Percentiles rank a stretch among this genome's conserved stretches.
phyloP scores from a whole-genome alignment of 92 coral and sea anemone species.

The Epizoanthus rinbou region DNA sequence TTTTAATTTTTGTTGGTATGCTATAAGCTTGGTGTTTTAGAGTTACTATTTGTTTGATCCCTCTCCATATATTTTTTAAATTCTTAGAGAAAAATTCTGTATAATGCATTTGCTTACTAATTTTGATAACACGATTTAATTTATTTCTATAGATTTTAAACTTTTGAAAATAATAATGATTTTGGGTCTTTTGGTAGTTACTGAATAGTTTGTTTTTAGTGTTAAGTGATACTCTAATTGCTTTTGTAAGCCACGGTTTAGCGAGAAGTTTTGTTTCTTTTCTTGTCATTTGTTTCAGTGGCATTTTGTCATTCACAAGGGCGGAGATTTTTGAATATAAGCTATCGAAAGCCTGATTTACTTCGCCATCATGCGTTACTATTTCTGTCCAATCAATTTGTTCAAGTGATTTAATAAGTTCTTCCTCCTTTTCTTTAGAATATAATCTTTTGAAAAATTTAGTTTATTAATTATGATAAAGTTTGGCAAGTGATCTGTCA shows the following conservation, averaged over 20 bases:
- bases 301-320: slow-evolving; percentile 55
- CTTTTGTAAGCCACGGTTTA: slow-evolving; percentile 65
- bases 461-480: slow-evolving; percentile 13
- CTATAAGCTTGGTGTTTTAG: neutral
- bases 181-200: slow-evolving; percentile 29
- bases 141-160: too few relatives aligned
- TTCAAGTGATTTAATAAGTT: slow-evolving; percentile 42
- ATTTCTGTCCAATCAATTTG: slow-evolving; percentile 40
- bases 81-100: slow-evolving; percentile 28
- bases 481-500: neutral
- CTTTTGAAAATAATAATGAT: slow-evolving; percentile 17
- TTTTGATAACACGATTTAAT: slow-evolving; percentile 38
- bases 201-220: slow-evolving; percentile 1
- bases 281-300: slow-evolving; percentile 50
- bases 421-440: slow-evolving; percentile 36
- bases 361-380: slow-evolving; percentile 28
- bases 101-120: slow-evolving; percentile 37
- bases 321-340: slow-evolving; percentile 6
- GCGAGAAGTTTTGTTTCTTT: slow-evolving; percentile 42
- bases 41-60: slow-evolving; percentile 32
- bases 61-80: slow-evolving; percentile 42
- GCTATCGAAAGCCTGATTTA: slow-evolving; percentile 40
- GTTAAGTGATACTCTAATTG: slow-evolving; percentile 41
- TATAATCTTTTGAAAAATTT: slow-evolving; percentile 36
- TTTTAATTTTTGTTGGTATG: too few relatives aligned